Evolutionary conservation across 92 coral and sea anemone genomes (phyloP).

Genomic region (Zoanthus gigantus): DNA sequence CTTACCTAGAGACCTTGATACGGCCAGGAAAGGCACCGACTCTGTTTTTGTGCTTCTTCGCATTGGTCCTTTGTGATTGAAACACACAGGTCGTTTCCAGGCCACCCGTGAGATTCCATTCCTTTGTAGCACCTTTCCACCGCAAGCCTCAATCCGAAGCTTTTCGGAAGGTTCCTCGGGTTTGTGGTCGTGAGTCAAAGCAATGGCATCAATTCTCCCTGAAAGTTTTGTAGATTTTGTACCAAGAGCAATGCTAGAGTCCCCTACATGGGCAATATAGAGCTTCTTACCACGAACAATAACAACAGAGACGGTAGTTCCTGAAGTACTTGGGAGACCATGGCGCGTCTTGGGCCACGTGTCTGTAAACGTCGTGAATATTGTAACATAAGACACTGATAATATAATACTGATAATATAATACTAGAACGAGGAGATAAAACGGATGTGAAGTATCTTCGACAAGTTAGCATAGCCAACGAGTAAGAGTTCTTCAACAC

Average conservation of each 20-base stretch:
- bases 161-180: slow-evolving; percentile 94
- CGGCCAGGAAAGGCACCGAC: slow-evolving; percentile 92
- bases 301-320: slow-evolving; percentile 90
- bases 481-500: too few species aligned
- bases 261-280: slow-evolving; percentile 97
- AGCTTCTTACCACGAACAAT: slow-evolving; percentile 87
- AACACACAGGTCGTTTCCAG: slow-evolving; percentile 95
- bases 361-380: slow-evolving; percentile 49
- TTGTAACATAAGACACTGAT: too few species aligned
- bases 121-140: slow-evolving; percentile 88
- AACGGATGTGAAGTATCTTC: too few species aligned
- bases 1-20: slow-evolving; percentile 95
- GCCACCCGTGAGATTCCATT: slow-evolving; percentile 97
- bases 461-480: too few species aligned
- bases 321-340: slow-evolving; percentile 96
- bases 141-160: slow-evolving; percentile 86
- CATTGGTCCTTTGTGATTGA: slow-evolving; percentile 91
- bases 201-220: slow-evolving; percentile 70
- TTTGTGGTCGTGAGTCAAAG: slow-evolving; percentile 93
- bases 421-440: too few species aligned
- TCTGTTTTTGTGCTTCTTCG: slow-evolving; percentile 93
- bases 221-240: slow-evolving; percentile 53
- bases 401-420: too few species aligned
- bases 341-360: slow-evolving; percentile 97
- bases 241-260: slow-evolving; percentile 91